A percentile compares a stretch with the other conserved stretches of the same genome.
These are phyloP conservation scores for Dryobates pubescens DNA, from an alignment of 2,797 vertebrate species.

Conservation along the genomic window DNA sequence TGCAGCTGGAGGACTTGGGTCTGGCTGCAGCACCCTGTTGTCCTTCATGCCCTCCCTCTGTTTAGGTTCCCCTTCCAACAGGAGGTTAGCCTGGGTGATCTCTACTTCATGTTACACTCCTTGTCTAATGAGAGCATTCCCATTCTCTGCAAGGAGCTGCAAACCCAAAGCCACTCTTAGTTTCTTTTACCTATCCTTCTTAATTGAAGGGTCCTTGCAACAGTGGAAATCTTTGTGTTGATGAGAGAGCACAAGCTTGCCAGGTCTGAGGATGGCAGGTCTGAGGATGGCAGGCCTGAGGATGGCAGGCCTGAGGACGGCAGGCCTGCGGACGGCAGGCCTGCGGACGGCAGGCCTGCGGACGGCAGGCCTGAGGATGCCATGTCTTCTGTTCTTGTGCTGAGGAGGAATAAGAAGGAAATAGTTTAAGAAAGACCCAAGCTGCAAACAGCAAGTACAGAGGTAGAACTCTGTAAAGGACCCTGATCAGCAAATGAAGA, in stretches of 20 bases:
- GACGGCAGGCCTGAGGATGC: conserved; percentile 20
- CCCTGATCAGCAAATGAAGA: background rate
- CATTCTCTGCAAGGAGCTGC: background rate
- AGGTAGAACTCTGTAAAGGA: background rate
- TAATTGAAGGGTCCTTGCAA: conserved; percentile 72
- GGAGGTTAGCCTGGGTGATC: background rate
- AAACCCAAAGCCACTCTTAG: background rate
- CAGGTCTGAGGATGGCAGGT: background rate
- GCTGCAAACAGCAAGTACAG: background rate
- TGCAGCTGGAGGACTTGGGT: no score
- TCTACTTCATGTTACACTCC: accelerated
- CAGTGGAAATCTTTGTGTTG: conserved; percentile 70
- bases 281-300: no score
- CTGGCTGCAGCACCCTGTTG: no score
- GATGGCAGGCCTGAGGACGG: conserved; percentile 52
- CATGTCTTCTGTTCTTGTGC: background rate
- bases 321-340: background rate
- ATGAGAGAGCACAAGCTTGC: conserved; percentile 59
- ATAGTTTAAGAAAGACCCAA: background rate
- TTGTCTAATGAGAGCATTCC: background rate
- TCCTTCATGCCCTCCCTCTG: background rate
- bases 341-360: no score
- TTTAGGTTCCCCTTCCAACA: no score
- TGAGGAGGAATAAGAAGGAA: background rate
- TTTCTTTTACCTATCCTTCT: conserved; percentile 73